Evolutionary conservation across 2,113 vertebrate species (phyloP), one percentile per base, ranked within the genome.

Genomic region (Aleadryas rufinucha): DNA sequence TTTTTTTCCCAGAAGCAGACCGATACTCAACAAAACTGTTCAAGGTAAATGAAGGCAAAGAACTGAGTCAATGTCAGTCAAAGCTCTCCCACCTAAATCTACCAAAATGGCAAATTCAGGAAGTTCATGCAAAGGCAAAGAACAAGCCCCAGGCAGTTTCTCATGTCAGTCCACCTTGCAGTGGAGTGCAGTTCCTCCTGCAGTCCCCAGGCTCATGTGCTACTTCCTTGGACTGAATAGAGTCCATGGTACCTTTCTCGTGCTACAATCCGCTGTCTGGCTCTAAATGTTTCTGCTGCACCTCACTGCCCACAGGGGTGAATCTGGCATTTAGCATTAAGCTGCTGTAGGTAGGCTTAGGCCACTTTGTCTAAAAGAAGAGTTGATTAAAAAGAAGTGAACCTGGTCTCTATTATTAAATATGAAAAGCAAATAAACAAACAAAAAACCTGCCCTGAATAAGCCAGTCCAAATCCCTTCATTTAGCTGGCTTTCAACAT

Each of bases 151-250:
- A 70, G 17, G 39, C 65, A 50, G 24, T 44, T 68, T 45, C 37
- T 54, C 1, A 2, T 2, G 2, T 22, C 37, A 77, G 75, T 22
- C 33, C 19, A 41, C 7, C 24, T 54, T 50, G 35, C 0, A 26
- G 57, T 3, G 0, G 33, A 39, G 28, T n/a, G 14, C 49, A 72
- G 16, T 16, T 61, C 4, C 13, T 9, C 2, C 7, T 59, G 14
- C 0, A 0, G 24, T 59, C n/a, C 13, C 10, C 47, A 74, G 47
- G 42, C 27, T 66, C 0, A 0, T 52, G 28, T 16, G 16, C 20
- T 45, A 17, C n/a, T 63, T 66, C 30, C 33, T 20, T 47, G n/a
- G 39, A 47, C 75, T 72, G n/a, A 83, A 39, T 13, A 14, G 35
- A 19, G 8, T 33, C 61, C 2, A 0, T 13, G 39, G 24, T 9